Conservation (phyloP, 2,113 vertebrate genomes). For the pig (Sus scrofa) region DNA sequence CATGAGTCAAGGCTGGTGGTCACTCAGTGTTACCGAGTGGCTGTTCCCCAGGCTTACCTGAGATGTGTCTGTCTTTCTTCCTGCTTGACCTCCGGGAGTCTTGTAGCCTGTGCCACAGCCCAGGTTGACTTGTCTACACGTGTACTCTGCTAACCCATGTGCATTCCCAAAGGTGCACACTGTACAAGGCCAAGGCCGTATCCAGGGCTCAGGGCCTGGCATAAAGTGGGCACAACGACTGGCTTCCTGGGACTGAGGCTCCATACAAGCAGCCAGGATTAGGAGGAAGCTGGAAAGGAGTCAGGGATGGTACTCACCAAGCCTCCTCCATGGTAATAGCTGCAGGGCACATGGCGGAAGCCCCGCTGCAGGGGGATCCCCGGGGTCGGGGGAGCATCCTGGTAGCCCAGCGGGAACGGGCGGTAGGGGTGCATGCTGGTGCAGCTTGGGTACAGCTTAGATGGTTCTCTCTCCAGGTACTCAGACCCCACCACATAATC, state of each 20-base stretch:
- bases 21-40: not conserved
- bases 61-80: not conserved
- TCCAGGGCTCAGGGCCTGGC: not conserved
- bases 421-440: conserved; percentile 84
- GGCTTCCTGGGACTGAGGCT: not conserved
- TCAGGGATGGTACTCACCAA: conserved; percentile 64
- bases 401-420: conserved; percentile 84
- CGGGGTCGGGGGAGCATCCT: conserved; percentile 63
- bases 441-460: conserved; percentile 82
- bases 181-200: not conserved
- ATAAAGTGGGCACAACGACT: not conserved
- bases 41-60: not conserved
- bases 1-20: not conserved
- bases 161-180: not conserved
- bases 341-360: conserved; percentile 81
- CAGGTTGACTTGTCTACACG: not conserved
- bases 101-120: not conserved
- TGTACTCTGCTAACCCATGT: rapidly evolving
- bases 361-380: conserved; percentile 83
- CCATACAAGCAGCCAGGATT: not conserved
- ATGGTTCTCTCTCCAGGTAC: conserved; percentile 85
- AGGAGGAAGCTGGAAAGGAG: not conserved
- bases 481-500: conserved; percentile 79
- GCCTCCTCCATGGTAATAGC: conserved; percentile 24
- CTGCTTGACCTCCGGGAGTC: not conserved